phyloP scores from a whole-genome alignment of 2,888 invertebrate species.

The Helicoverpa assulta region DNA sequence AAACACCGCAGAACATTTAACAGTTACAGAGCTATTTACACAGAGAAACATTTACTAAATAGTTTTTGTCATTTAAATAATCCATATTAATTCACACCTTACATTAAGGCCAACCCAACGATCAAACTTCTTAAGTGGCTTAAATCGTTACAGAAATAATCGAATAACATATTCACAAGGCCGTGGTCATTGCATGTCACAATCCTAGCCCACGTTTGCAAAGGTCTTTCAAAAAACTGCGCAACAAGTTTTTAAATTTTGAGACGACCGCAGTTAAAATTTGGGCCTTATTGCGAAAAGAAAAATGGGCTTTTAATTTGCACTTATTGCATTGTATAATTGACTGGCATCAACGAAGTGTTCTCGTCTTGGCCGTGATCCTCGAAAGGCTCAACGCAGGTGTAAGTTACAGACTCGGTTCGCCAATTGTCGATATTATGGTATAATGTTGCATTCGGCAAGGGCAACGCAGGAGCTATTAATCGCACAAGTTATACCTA shows the following conservation, averaged over 20 bases:
- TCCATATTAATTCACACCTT: slow-evolving; percentile 40
- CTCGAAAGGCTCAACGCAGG: slow-evolving; percentile 3
- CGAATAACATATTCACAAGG: slow-evolving; percentile 65
- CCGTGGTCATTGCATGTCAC: slow-evolving; percentile 72
- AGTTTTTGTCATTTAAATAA: slow-evolving; percentile 38
- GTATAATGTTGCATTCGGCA: neutral
- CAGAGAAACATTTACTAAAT: slow-evolving; percentile 5
- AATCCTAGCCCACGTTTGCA: slow-evolving; percentile 71
- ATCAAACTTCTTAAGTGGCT: slow-evolving; percentile 17
- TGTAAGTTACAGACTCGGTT: neutral
- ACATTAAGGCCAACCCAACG: slow-evolving; percentile 38
- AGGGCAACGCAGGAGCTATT: neutral
- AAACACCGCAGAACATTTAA: slow-evolving; percentile 38
- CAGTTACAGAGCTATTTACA: slow-evolving; percentile 12
- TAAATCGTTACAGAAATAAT: slow-evolving; percentile 39
- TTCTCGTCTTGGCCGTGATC: neutral
- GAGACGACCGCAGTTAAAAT: slow-evolving; percentile 67
- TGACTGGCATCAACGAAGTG: neutral
- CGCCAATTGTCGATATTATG: neutral
- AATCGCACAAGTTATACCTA: neutral
- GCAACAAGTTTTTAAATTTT: slow-evolving; percentile 69
- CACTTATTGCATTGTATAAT: slow-evolving; percentile 35
- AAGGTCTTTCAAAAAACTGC: slow-evolving; percentile 68
- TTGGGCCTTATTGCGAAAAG: slow-evolving; percentile 66
- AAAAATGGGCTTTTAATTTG: slow-evolving; percentile 53